These are phyloP conservation scores for Albula goreensis DNA, from an alignment of 2,113 vertebrate genomes.

Conservation along the genomic window DNA sequence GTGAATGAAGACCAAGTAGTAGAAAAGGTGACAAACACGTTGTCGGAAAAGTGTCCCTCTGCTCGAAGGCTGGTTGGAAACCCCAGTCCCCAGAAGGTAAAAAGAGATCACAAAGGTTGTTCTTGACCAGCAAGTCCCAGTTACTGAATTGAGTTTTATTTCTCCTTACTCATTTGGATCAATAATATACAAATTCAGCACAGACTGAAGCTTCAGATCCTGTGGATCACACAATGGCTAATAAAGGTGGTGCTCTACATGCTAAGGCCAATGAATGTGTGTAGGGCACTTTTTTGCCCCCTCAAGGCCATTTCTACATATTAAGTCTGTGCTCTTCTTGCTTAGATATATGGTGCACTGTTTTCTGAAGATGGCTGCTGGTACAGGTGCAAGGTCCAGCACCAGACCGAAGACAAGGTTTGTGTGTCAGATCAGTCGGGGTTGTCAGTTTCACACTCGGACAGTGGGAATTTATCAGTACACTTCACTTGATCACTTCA, in stretches of 20 bases:
- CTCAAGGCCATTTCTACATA: background rate
- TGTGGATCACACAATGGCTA: background rate
- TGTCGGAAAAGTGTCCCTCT: slow-evolving; percentile 37
- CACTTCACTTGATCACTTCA: too few relatives aligned
- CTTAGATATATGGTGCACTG: slow-evolving; percentile 74
- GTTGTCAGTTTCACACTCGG: too few relatives aligned
- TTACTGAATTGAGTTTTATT: background rate
- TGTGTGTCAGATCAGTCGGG: slow-evolving; percentile 23
- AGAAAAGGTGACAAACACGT: slow-evolving; percentile 33
- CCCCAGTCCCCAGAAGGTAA: slow-evolving; percentile 43
- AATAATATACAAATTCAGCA: background rate
- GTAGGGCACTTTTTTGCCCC: background rate
- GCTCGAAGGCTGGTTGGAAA: slow-evolving; percentile 34
- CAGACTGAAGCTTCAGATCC: background rate
- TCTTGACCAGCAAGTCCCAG: background rate
- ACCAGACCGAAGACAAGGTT: slow-evolving; percentile 68
- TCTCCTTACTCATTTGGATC: background rate
- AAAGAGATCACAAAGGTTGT: background rate
- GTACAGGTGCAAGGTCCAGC: slow-evolving; percentile 76
- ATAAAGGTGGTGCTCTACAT: background rate
- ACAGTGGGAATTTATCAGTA: too few relatives aligned
- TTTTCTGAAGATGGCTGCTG: slow-evolving; percentile 78
- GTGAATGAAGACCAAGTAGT: slow-evolving; percentile 40
- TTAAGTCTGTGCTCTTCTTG: background rate
- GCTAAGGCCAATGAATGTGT: background rate